Evolutionary conservation across 2,113 vertebrate species (phyloP).

Genomic region (Shinisaurus crocodilurus): DNA sequence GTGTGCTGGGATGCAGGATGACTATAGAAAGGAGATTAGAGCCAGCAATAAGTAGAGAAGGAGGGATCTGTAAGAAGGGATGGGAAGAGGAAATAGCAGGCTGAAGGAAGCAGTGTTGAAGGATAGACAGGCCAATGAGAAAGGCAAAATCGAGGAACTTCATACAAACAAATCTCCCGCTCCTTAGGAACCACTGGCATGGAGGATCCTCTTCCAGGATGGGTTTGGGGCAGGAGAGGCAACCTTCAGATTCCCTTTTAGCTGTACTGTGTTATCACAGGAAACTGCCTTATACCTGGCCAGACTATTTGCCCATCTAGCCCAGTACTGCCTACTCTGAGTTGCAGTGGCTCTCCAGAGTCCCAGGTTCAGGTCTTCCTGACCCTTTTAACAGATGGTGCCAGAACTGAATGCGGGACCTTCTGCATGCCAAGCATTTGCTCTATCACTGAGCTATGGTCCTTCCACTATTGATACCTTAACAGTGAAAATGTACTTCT

Average conservation of each 20-base stretch:
- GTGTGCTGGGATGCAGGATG: neutral
- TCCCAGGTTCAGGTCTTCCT: neutral
- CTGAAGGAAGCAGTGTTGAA: neutral
- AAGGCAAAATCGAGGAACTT: neutral
- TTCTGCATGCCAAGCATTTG: neutral
- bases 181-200: slow-evolving; percentile 21
- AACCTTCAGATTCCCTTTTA: neutral
- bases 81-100: too few species aligned
- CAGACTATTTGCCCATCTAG: neutral
- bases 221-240: neutral
- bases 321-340: too few species aligned
- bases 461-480: too few species aligned
- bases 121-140: neutral
- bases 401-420: neutral
- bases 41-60: neutral
- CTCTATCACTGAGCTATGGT: neutral
- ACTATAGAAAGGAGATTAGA: neutral
- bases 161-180: neutral
- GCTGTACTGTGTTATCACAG: neutral
- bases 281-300: neutral
- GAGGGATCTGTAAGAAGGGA: neutral
- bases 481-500: neutral
- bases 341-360: neutral
- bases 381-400: neutral
- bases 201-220: slow-evolving; percentile 23